These are phyloP conservation scores for Chloroceryle aenea DNA, from an alignment of 2,113 vertebrate species.

Conservation along the genomic window DNA sequence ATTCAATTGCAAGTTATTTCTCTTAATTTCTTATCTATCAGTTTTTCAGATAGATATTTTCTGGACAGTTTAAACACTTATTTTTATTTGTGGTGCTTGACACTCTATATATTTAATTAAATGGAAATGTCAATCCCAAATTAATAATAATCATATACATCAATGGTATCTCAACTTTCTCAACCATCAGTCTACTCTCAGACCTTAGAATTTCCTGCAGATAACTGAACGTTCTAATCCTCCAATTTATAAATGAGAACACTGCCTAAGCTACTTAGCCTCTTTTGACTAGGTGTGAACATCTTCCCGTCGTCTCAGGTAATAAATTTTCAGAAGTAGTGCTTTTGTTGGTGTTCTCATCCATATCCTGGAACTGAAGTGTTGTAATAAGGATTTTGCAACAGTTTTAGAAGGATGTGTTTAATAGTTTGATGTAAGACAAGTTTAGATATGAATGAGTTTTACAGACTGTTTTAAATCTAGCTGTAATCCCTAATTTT, in stretches of 20 bases:
- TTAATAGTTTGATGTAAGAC: neutral
- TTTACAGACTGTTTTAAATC: neutral
- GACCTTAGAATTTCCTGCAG: neutral
- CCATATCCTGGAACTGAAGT: neutral
- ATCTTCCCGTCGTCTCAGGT: neutral
- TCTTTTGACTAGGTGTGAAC: neutral
- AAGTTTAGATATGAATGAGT: neutral
- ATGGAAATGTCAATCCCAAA: neutral
- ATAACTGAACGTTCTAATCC: neutral
- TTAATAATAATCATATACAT: neutral
- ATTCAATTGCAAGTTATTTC: neutral
- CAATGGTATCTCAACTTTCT: neutral
- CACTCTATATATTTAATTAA: neutral
- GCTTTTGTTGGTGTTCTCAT: neutral
- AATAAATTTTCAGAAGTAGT: neutral
- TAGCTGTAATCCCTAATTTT: neutral
- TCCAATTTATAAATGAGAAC: neutral
- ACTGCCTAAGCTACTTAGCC: neutral
- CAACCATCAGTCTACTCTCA: neutral
- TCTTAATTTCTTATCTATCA: neutral
- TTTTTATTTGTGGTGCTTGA: neutral
- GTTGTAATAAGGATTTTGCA: neutral
- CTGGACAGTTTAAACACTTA: neutral
- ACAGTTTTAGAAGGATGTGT: neutral
- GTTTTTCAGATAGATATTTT: neutral